phyloP scores from a whole-genome alignment of 2,113 vertebrate species.

The Aptenodytes forsteri region DNA sequence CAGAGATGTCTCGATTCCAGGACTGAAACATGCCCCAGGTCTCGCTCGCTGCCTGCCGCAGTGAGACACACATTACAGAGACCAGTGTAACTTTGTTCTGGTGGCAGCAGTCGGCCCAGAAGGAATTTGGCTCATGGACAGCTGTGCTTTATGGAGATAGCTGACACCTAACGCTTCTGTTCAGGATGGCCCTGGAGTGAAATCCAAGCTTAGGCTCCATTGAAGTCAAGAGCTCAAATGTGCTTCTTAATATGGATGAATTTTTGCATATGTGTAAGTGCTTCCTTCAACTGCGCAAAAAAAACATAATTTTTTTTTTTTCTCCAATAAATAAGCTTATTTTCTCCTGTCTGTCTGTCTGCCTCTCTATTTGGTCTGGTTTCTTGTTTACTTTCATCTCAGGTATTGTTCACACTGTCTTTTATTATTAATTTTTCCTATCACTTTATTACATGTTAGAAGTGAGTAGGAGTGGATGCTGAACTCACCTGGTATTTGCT shows the following conservation, averaged over 20 bases:
- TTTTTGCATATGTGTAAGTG: neutral
- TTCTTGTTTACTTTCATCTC: neutral
- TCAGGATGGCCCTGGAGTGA: neutral
- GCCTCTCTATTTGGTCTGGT: neutral
- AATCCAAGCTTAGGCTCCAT: neutral
- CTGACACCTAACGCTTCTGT: neutral
- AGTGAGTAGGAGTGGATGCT: neutral
- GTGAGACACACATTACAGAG: neutral
- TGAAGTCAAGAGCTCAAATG: neutral
- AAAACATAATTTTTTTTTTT: neutral
- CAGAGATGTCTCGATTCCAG: neutral
- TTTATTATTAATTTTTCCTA: neutral
- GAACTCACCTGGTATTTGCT: neutral
- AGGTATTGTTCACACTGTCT: neutral
- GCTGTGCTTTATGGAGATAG: neutral
- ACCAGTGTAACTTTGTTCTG: neutral
- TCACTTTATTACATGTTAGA: neutral
- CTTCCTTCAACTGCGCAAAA: neutral
- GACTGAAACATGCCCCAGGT: neutral
- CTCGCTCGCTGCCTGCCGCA: fast-evolving
- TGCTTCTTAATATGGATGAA: neutral
- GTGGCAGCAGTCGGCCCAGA: neutral
- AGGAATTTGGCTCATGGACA: neutral
- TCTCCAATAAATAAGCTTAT: neutral
- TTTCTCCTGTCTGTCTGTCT: neutral